A percentile compares a stretch with the other conserved stretches of the same genome.
Evolutionary conservation across 2,888 invertebrate species (phyloP).

Genomic region (Philereme vetulata): DNA sequence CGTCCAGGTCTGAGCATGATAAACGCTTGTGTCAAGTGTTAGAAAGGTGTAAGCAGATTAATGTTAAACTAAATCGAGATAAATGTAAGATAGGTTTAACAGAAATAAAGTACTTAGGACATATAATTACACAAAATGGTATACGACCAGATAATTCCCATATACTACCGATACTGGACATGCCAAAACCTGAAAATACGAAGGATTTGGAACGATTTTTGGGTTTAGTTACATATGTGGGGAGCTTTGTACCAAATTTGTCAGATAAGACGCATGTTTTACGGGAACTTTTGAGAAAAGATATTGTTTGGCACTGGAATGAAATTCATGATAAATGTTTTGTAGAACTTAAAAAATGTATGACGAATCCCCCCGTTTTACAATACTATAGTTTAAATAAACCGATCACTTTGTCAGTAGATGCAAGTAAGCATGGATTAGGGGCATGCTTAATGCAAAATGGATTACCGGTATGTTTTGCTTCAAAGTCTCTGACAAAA

Average conservation of each 20-base stretch:
- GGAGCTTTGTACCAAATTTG: too few species aligned
- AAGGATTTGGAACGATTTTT: slow-evolving; percentile 39
- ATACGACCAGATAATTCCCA: slow-evolving; percentile 34
- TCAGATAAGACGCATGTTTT: too few species aligned
- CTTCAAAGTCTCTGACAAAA: too few species aligned
- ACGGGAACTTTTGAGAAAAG: slow-evolving; percentile 36
- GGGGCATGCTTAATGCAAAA: too few species aligned
- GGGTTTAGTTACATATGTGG: slow-evolving; percentile 39
- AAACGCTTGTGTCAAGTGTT: slow-evolving; percentile 26
- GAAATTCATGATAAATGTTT: slow-evolving; percentile 26
- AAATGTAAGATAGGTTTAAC: slow-evolving; percentile 33
- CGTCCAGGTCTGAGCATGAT: too few species aligned
- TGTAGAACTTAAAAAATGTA: slow-evolving; percentile 13
- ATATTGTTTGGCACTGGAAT: slow-evolving; percentile 37
- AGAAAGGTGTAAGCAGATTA: slow-evolving; percentile 29
- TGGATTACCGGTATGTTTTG: too few species aligned
- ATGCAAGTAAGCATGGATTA: too few species aligned
- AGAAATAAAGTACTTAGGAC: slow-evolving; percentile 36
- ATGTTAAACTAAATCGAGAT: slow-evolving; percentile 34
- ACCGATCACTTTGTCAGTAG: too few species aligned
- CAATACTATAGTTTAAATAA: slow-evolving; percentile 35
- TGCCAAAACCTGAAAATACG: slow-evolving; percentile 33
- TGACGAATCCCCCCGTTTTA: slow-evolving; percentile 30
- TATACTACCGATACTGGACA: slow-evolving; percentile 32
- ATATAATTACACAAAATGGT: slow-evolving; percentile 31